phyloP scores from a whole-genome alignment of 2,113 vertebrate species.

The Bubo scandiacus region DNA sequence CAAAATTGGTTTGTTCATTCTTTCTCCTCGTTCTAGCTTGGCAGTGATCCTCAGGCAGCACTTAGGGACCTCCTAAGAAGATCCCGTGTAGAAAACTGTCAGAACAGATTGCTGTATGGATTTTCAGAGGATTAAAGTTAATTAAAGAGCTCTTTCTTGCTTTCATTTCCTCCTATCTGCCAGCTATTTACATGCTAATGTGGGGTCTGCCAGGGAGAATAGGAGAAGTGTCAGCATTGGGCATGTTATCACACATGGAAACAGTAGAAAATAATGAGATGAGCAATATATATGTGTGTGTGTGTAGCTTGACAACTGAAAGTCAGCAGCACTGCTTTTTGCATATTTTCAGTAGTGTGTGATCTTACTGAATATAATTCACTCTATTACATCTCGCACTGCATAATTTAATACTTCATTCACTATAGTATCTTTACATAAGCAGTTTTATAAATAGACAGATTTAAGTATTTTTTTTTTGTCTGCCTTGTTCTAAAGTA shows the following conservation, averaged over 20 bases:
- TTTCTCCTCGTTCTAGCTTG: not conserved
- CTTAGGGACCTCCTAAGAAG: conserved; percentile 63
- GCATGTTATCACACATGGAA: conserved; percentile 47
- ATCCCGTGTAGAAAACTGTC: conserved; percentile 42
- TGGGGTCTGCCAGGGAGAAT: conserved; percentile 56
- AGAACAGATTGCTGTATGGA: conserved; percentile 69
- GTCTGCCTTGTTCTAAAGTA: not conserved
- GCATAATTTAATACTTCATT: conserved; percentile 64
- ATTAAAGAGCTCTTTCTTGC: conserved; percentile 75
- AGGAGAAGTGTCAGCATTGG: conserved; percentile 61
- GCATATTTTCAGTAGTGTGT: conserved; percentile 49
- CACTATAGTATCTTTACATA: conserved; percentile 52
- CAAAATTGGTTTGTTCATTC: not conserved
- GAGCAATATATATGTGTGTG: not conserved
- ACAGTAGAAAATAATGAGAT: conserved; percentile 62
- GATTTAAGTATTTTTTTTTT: not conserved
- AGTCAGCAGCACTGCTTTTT: conserved; percentile 35
- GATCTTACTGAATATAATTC: conserved; percentile 63
- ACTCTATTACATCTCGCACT: conserved; percentile 51
- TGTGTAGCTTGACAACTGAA: not conserved
- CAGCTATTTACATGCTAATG: conserved; percentile 82
- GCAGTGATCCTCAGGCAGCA: conserved; percentile 13
- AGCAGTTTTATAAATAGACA: conserved; percentile 62
- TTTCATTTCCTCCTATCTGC: conserved; percentile 72
- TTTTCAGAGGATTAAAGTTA: conserved; percentile 79